Evolutionary conservation across 2,888 invertebrate species (phyloP), one percentile per base, ranked within the genome.

Genomic region (Criorhina ranunculi): DNA sequence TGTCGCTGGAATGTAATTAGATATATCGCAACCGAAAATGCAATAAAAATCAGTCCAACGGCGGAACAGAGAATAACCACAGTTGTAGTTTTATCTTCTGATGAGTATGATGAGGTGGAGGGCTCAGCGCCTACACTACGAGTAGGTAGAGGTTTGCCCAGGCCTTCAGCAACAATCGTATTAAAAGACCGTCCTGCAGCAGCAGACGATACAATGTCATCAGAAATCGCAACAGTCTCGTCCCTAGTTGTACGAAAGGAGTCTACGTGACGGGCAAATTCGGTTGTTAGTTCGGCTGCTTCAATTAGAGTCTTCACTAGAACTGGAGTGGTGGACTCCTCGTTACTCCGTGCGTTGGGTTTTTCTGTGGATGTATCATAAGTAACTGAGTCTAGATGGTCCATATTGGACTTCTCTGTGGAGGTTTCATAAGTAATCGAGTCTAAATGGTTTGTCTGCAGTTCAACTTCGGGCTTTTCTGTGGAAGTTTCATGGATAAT

Each of bases 1-100:
- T 91, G 91, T 3, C 89, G 88, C 82, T 91, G 91, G 67, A 90
- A 91, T 0, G 90, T 89, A 29, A 90, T 87, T 2, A 90, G 87
- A 15, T 90, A 90, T 12, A 90, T 90, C 0, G 88, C 87, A 66
- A 90, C 66, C 1, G 90, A 90, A 44, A 88, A 86, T 12, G 90
- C 77, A 8, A 90, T 88, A 40, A 91, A 91, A 9, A 91, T 79
- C 3, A 89, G 82, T 0, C 89, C 89, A n/a, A 88, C 88, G n/a
- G 89, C 87, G 7, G 89, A 89, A 79, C 91, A 89, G 7, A 90
- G 66, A 4, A 88, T 88, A 7, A 91, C 88, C 15, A 91, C 88
- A 4, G 89, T 40, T 0, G 89, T 88, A 1, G 80, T 85, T 46
- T 85, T 80, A 19, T 80, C 75, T 19, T 85, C 85, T 35, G 91